Evolutionary conservation across 2,113 vertebrate genomes (phyloP), one percentile per base, ranked within the genome.

Genomic region (Eonycteris spelaea): DNA sequence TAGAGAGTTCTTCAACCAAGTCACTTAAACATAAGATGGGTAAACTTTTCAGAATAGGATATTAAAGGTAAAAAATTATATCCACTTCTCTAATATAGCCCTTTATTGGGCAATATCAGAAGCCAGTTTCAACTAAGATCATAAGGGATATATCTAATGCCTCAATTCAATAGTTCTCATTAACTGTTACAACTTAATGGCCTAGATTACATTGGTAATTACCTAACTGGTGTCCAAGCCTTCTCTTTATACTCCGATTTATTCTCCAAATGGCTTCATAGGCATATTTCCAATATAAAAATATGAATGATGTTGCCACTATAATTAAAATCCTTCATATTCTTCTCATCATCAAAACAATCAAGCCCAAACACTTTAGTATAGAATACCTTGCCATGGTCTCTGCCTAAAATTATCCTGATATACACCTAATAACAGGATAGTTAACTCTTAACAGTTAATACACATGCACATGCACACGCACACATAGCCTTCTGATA

Each of bases 381-480:
- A 35, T 0, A 68, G 30, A 24, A 67, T 45, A 57, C 18, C 30
- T 71, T 91, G 21, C 43, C 33, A 84, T 22, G 8, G 0, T 43
- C 12, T 94, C 26, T 45, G 22, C 2, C 2, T 73, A 35, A 75
- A 89, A 75, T 70, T 8, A 30, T 51, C 28, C 19, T 4, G 8
- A 77, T 11, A 1, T 4, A 45, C 1, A 26, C 18, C 18, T 3
- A 35, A 4, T 19, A 73, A n/a, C n/a, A n/a, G n/a, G n/a, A n/a
- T n/a, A n/a, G n/a, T n/a, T n/a, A n/a, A n/a, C n/a, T n/a, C n/a
- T n/a, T n/a, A n/a, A n/a, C n/a, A n/a, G n/a, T n/a, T n/a, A 14
- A 40, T 12, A 65, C 16, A 78, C 19, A 71, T 22, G 18, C 11
- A 57, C 28, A 53, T 19, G 85, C 26, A 65, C 21, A 90, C 33